Percentiles rank a stretch among this genome's conserved stretches.
Evolutionary conservation across 53 echinoderm and acorn worm species (phyloP).

Genomic region (Apostichopus leukothele): DNA sequence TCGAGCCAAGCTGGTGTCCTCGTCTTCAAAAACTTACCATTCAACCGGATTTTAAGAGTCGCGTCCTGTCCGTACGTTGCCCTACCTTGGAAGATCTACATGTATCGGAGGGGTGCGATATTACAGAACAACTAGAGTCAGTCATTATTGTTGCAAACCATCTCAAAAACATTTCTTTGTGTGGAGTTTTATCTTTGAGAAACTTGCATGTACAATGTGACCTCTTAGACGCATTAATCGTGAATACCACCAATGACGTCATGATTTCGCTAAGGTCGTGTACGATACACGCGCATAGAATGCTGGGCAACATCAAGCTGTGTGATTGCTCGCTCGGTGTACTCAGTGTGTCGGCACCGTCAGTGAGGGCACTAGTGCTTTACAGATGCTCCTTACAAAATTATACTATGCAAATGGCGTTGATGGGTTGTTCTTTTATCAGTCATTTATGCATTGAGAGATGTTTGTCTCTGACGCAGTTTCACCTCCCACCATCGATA

Average conservation of each 20-base stretch:
- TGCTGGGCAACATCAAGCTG: constrained; percentile 67
- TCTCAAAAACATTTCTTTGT: constrained; percentile 61
- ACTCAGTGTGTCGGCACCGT: constrained; percentile 73
- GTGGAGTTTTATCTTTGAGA: constrained; percentile 65
- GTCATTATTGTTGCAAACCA: constrained; percentile 77
- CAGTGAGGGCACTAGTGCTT: constrained; percentile 66
- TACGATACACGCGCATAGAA: constrained; percentile 73
- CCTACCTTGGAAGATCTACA: constrained; percentile 71
- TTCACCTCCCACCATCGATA: constrained; percentile 56
- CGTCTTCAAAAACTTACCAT: constrained; percentile 70
- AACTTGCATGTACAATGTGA: constrained; percentile 80
- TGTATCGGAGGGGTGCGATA: constrained; percentile 65
- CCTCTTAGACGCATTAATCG: constrained; percentile 67
- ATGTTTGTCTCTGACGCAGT: constrained; percentile 68
- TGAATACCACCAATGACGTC: constrained; percentile 78
- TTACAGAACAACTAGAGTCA: constrained; percentile 49
- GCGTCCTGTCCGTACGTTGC: constrained; percentile 68
- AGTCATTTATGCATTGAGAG: constrained; percentile 83
- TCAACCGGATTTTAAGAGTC: constrained; percentile 75
- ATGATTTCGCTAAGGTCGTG: constrained; percentile 72
- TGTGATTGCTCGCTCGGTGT: constrained; percentile 84
- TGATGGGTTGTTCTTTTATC: constrained; percentile 75
- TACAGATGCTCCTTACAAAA: constrained; percentile 85
- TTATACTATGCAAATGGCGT: constrained; percentile 80
- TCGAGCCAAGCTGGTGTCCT: constrained; percentile 70